These are phyloP conservation scores for Spongilla lacustris DNA, from an alignment of 37 sponge, comb jelly and placozoan species.

Conservation along the genomic window DNA sequence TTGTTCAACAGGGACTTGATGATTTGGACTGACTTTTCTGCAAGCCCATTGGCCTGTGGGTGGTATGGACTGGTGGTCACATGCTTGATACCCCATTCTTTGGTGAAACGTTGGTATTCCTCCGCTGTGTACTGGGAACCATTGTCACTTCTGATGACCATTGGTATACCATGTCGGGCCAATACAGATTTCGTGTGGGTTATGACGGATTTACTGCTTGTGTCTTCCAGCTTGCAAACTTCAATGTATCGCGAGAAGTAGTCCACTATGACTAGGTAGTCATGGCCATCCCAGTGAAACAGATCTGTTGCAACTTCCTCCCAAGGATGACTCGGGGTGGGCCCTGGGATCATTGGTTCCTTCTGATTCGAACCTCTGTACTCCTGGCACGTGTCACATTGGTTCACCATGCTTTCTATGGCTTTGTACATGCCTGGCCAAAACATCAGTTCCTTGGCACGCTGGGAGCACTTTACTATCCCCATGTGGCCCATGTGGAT, in stretches of 20 bases:
- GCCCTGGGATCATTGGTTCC: slow-evolving; percentile 9
- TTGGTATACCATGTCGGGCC: slow-evolving; percentile 70
- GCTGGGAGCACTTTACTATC: slow-evolving; percentile 29
- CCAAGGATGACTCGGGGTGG: slow-evolving; percentile 57
- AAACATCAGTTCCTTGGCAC: slow-evolving; percentile 35
- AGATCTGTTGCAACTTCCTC: slow-evolving; percentile 57
- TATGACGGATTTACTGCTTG: slow-evolving; percentile 39
- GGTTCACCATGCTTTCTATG: slow-evolving; percentile 17
- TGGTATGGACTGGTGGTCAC: slow-evolving; percentile 58
- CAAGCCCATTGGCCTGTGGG: slow-evolving; percentile 73
- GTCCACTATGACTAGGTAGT: slow-evolving; percentile 62
- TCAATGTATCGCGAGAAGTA: slow-evolving; percentile 69
- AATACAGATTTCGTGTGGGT: slow-evolving; percentile 46
- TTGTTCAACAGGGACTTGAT: slow-evolving; percentile 52
- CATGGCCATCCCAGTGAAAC: slow-evolving; percentile 32
- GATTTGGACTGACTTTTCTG: slow-evolving; percentile 52
- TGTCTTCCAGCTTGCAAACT: slow-evolving; percentile 21
- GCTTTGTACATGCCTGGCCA: slow-evolving; percentile 45
- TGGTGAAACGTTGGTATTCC: slow-evolving; percentile 25
- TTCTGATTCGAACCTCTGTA: slow-evolving; percentile 17
- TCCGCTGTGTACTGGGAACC: slow-evolving; percentile 56
- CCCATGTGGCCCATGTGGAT: slow-evolving; percentile 53
- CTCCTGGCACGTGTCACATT: slow-evolving; percentile 16
- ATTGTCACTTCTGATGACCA: slow-evolving; percentile 57
- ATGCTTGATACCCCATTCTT: slow-evolving; percentile 50